Evolutionary conservation across 2,797 vertebrate genomes (phyloP).

Genomic region (Miichthys miiuy): DNA sequence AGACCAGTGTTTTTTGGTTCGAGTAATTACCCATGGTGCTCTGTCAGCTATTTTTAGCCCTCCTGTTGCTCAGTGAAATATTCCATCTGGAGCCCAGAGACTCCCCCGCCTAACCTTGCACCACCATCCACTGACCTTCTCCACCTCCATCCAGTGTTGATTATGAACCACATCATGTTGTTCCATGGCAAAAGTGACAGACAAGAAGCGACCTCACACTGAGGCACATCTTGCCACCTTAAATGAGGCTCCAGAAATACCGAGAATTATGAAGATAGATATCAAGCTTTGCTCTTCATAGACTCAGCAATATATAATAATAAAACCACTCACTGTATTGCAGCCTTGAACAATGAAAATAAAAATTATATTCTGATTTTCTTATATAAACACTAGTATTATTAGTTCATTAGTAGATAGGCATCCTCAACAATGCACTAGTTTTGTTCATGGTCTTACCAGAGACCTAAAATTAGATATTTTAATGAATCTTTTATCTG

Average conservation of each 20-base stretch:
- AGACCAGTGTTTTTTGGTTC: conserved; percentile 53
- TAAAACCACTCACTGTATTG: not conserved
- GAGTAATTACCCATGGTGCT: conserved; percentile 58
- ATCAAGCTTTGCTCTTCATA: not conserved
- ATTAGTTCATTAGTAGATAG: not conserved
- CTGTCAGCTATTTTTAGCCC: conserved; percentile 49
- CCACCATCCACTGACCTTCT: conserved; percentile 34
- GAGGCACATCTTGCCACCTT: not conserved
- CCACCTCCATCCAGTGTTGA: conserved; percentile 29
- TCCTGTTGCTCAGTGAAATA: conserved; percentile 48
- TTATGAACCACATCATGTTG: not conserved
- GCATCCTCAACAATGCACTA: not conserved
- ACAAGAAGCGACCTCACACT: not conserved
- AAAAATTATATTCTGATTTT: not conserved
- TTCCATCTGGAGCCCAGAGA: conserved; percentile 30
- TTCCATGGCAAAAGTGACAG: not conserved
- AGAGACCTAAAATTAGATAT: not conserved
- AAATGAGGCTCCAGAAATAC: not conserved
- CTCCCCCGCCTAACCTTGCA: conserved; percentile 18
- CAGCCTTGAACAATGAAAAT: not conserved
- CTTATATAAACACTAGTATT: not conserved
- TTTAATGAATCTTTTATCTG: not conserved
- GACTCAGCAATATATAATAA: too few relatives aligned
- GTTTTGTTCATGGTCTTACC: not conserved
- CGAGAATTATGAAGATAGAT: not conserved